These are phyloP conservation scores for Microchirus variegatus DNA, from an alignment of 2,797 vertebrate genomes.

Conservation along the genomic window DNA sequence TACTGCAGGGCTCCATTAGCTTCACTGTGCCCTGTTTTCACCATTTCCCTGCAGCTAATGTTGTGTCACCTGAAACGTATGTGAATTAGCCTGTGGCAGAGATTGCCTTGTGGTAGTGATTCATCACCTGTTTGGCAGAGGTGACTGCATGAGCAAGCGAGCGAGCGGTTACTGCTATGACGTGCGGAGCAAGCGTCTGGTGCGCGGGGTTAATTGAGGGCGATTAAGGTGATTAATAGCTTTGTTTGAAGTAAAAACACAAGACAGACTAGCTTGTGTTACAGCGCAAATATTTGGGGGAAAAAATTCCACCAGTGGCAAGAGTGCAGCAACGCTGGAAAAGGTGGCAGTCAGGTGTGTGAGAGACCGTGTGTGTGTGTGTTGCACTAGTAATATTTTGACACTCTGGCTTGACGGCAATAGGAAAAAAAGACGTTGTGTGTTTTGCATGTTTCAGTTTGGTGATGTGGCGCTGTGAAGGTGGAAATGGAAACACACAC, in stretches of 20 bases:
- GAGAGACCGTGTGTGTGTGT: conserved; percentile 15
- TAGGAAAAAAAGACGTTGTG: conserved; percentile 39
- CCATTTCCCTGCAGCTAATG: conserved; percentile 64
- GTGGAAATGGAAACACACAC: conserved; percentile 42
- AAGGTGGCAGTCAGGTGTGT: conserved; percentile 54
- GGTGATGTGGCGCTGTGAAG: conserved; percentile 16
- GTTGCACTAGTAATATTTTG: conserved; percentile 31
- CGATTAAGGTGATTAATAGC: conserved; percentile 90
- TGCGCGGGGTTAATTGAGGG: conserved; percentile 84
- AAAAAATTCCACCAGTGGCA: conserved; percentile 76
- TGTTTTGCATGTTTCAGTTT: too few relatives aligned
- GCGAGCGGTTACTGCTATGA: conserved; percentile 64
- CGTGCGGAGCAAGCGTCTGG: conserved; percentile 75
- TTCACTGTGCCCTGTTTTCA: conserved; percentile 49
- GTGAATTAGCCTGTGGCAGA: conserved; percentile 65
- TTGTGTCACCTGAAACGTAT: conserved; percentile 73
- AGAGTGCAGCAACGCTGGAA: conserved; percentile 40
- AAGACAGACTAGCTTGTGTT: conserved; percentile 83
- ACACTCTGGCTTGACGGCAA: conserved; percentile 46
- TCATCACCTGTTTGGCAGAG: conserved; percentile 77
- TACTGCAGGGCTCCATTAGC: conserved; percentile 27
- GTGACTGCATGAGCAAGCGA: conserved; percentile 53
- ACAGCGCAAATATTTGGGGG: conserved; percentile 86
- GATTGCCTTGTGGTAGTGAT: conserved; percentile 69
- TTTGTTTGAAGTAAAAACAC: conserved; percentile 89